phyloP scores from a whole-genome alignment of 2,888 invertebrate species.

The Morpho helenor region DNA sequence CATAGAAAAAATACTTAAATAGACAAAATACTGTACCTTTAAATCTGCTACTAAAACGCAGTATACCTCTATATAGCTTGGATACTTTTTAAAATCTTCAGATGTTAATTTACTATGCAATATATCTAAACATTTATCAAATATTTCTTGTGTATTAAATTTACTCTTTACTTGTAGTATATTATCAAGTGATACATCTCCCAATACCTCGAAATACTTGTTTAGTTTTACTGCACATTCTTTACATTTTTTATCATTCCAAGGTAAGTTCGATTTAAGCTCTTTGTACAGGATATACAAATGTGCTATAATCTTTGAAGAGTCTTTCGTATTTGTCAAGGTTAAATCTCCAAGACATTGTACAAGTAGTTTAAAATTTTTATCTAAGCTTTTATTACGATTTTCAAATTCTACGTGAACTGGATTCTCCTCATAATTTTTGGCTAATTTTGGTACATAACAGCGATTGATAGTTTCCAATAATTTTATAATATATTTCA shows the following conservation, averaged over 20 bases:
- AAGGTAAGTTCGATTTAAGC: constrained; percentile 41
- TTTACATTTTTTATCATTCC: constrained; percentile 43
- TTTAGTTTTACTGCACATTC: constrained; percentile 43
- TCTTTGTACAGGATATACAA: constrained; percentile 52
- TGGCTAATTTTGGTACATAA: constrained; percentile 47
- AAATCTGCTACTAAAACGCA: constrained; percentile 42
- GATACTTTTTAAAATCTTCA: constrained; percentile 55
- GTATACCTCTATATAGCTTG: constrained; percentile 56
- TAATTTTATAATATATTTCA: constrained; percentile 21
- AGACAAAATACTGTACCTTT: constrained; percentile 36
- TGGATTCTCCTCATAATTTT: constrained; percentile 46
- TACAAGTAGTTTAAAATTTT: constrained; percentile 39
- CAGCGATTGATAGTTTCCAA: constrained; percentile 33
- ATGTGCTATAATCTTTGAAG: constrained; percentile 38
- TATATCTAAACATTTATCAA: constrained; percentile 49
- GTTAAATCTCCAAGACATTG: constrained; percentile 40
- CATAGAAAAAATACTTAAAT: background rate
- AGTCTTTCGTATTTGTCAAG: constrained; percentile 33
- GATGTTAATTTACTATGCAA: constrained; percentile 51
- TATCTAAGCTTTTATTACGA: constrained; percentile 40
- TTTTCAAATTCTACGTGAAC: constrained; percentile 46
- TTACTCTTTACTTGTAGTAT: constrained; percentile 36
- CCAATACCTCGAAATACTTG: constrained; percentile 40
- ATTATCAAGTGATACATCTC: constrained; percentile 38
- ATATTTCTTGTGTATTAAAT: constrained; percentile 49